phyloP scores from a whole-genome alignment of 1,140 invertebrate genomes.

The Pristionchus pacificus region DNA sequence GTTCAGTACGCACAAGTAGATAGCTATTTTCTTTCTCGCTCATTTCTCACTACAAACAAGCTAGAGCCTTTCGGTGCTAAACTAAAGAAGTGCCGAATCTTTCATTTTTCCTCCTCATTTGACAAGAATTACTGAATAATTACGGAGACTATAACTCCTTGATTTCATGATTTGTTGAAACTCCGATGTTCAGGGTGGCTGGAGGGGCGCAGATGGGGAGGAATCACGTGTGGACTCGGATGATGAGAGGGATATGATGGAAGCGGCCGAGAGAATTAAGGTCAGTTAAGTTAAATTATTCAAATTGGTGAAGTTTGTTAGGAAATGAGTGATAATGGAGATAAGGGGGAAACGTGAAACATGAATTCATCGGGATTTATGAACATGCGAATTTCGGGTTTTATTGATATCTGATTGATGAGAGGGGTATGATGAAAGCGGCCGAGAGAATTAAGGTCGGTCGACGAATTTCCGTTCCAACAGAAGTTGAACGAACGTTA shows the following conservation, averaged over 20 bases:
- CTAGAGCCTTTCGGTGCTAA: no score
- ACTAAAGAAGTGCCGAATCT: no score
- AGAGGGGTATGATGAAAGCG: neutral
- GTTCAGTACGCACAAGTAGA: no score
- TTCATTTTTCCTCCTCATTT: no score
- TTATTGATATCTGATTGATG: neutral
- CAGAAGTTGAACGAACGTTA: no score
- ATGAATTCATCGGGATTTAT: neutral
- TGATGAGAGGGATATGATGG: neutral
- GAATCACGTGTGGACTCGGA: neutral
- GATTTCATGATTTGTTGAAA: no score
- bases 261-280: neutral
- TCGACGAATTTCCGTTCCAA: neutral
- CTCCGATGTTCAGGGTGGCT: no score
- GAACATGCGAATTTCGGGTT: neutral
- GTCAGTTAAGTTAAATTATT: neutral
- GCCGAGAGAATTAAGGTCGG: neutral
- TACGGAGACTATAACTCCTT: no score
- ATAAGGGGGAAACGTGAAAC: neutral
- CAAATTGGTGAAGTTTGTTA: neutral
- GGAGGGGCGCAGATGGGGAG: neutral
- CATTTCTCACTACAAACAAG: no score
- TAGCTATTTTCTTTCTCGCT: no score
- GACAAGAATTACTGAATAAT: no score
- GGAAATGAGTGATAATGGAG: neutral